Conservation (phyloP, 2,113 vertebrate genomes). For the Bambusicola thoracicus region DNA sequence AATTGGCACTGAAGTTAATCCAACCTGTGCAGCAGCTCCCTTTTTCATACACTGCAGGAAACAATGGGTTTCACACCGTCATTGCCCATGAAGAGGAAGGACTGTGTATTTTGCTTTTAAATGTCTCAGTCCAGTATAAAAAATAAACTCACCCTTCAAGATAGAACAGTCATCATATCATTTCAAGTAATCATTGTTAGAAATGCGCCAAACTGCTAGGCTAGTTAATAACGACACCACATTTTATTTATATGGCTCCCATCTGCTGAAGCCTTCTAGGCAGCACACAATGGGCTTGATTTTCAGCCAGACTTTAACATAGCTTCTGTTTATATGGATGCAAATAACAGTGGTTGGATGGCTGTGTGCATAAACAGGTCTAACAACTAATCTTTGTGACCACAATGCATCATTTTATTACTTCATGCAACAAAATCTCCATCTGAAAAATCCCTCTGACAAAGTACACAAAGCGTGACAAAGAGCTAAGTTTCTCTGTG, state of each 20-base stretch:
- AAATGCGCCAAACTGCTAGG: conserved; percentile 67
- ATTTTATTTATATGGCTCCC: conserved; percentile 80
- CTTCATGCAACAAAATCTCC: conserved; percentile 17
- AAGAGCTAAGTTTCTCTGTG: neutral
- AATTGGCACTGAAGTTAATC: conserved; percentile 57
- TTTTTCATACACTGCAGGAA: neutral
- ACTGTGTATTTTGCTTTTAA: conserved; percentile 53
- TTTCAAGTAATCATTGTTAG: conserved; percentile 74
- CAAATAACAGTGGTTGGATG: conserved; percentile 61
- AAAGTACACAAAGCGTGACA: neutral
- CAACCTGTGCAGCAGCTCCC: conserved; percentile 1
- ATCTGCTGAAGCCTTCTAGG: conserved; percentile 80
- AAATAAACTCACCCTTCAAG: conserved; percentile 70
- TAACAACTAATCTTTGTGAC: conserved; percentile 51
- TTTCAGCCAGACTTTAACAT: conserved; percentile 60
- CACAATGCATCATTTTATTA: conserved; percentile 19
- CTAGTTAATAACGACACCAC: conserved; percentile 76
- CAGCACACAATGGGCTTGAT: conserved; percentile 71
- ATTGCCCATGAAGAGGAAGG: conserved; percentile 12
- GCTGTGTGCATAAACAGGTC: conserved; percentile 61
- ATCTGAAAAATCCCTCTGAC: conserved; percentile 31
- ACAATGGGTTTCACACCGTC: conserved; percentile 17
- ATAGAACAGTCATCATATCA: conserved; percentile 64
- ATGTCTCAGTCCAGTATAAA: conserved; percentile 1
- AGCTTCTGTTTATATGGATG: conserved; percentile 65